phyloP scores from a whole-genome alignment of 2,113 vertebrate species.

The Prunella fulvescens region DNA sequence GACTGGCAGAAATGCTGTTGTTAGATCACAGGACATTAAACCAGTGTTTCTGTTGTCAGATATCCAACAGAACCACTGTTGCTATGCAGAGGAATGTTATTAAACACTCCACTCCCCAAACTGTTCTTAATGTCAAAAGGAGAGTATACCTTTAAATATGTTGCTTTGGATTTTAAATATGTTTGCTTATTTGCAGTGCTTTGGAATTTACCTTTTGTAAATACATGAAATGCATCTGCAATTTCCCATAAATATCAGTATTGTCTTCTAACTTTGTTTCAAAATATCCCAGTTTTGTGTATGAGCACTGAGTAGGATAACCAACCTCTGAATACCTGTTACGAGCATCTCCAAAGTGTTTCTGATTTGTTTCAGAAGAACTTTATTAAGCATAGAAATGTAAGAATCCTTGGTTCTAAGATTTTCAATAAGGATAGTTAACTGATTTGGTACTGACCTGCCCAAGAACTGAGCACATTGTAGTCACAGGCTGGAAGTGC shows the following conservation, averaged over 20 bases:
- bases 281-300: neutral
- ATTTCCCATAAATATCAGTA: neutral
- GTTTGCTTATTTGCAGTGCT: neutral
- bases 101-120: neutral
- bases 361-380: neutral
- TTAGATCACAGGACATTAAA: neutral
- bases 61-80: neutral
- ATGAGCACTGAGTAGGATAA: neutral
- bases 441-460: neutral
- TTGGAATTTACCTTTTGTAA: neutral
- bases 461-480: neutral
- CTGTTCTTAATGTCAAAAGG: neutral
- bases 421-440: neutral
- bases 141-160: neutral
- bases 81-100: neutral
- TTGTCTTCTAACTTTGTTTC: neutral
- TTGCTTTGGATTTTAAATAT: neutral
- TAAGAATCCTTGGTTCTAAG: neutral
- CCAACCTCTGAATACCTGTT: neutral
- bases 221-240: neutral
- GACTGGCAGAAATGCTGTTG: neutral
- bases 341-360: neutral
- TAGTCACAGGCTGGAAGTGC: neutral
- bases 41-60: neutral
- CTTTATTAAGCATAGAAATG: neutral